Base-by-base conservation (phyloP, 2,888 invertebrate species). In the Pseudococcus longispinus region DNA sequence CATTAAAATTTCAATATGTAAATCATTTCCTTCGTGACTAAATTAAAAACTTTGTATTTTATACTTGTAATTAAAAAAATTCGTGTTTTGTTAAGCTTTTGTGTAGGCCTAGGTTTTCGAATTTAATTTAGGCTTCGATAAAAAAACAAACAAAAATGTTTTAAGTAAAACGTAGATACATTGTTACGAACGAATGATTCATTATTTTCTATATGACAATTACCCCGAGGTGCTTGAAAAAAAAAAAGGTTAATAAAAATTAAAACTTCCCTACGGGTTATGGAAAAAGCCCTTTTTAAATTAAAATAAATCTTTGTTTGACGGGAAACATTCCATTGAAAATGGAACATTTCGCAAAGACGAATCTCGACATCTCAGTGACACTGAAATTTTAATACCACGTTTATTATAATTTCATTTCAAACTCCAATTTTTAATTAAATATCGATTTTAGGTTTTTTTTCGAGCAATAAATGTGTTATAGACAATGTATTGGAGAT, bases 391-490 rank as follows among this genome's bases (percentile, higher is more conserved):
- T 74, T 26, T 74, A n/a, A n/a, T 37, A 18, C n/a, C 26, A 18
- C 51, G 65, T 65, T 26, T 65, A 26, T 65, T 18, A n/a, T 37
- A 37, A 29, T 32, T 29, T 74, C 29, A 74, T 74, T 70, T 32
- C 20, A n/a, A 37, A 37, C 23, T 26, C 11, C 77, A 80, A 80
- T 42, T 80, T 42, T 80, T 80, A 80, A 80, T 42, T 80, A 80
- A 80, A 42, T 51, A 80, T 80, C 42, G 77, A 80, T 80, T 80
- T 80, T 29, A 6, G n/a, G 13, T 70, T 26, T 23, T 29, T 26
- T 29, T 18, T 13, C 26, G 3, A 18, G 9, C 11, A 23, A 1
- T 11, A 26, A 26, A 26, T 26, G 2, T 23, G 44, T 46, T 11
- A 46, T 46, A 0, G 44, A 0, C 3, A 13, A 11, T 13, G 15